Base-by-base conservation (phyloP, 1,140 invertebrate species). In the Belonocnema kinseyi region DNA sequence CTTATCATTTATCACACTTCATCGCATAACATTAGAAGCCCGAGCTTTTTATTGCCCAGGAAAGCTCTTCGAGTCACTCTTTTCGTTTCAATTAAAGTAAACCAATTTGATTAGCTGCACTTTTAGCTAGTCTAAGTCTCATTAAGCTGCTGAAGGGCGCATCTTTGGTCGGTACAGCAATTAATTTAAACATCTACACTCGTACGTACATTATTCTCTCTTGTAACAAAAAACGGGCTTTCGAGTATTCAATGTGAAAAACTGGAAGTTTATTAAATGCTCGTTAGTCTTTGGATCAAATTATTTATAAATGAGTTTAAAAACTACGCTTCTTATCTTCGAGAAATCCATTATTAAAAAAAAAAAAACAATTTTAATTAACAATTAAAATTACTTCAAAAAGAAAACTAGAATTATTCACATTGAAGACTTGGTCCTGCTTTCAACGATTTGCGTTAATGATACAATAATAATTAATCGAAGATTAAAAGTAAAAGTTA, bases 91-190 rank as follows among this genome's bases (percentile, higher is more conserved):
- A 77, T 81, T 56, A 74, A 77, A 53, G 73, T 66, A 40, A 61
- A 53, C 71, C 56, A 76, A 58, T 66, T 76, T 66, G 66, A 77
- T 77, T 70, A 72, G 50, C 54, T 76, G 54, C 50, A 75, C 21
- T 78, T n/a, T n/a, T 58, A 79, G 76, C 78, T 77, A 80, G 79
- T 85, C 74, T 76, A 40, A 73, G 19, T 61, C 51, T 71, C 73
- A 73, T 79, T 71, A 76, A 79, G 74, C 77, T 51, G 72, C 50
- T 53, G 51, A 73, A 73, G 72, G 19, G 21, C 72, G 79, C 75
- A 74, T 88, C 87, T 88, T 88, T 88, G 87, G 87, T 87, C 85
- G 81, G 53, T 81, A 74, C 73, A 80, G 80, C 82, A 77, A 82
- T 88, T 87, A 88, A 82, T 85, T 84, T 74, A 85, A 78, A 50